Evolutionary conservation across 2,113 vertebrate species (phyloP).

Genomic region (Aviceda subcristata): DNA sequence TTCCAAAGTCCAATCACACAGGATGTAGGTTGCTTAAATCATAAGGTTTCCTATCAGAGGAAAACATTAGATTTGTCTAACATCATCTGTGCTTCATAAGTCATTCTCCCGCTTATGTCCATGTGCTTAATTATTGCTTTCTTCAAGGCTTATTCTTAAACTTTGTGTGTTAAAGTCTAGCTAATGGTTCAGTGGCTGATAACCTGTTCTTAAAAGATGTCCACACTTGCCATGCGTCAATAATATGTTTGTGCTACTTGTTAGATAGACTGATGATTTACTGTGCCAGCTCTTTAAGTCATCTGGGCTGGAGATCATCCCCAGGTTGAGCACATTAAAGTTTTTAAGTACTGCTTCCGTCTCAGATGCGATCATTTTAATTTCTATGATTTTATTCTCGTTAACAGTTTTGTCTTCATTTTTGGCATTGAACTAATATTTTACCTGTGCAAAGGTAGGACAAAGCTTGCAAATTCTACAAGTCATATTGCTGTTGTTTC

Average conservation of each 20-base stretch:
- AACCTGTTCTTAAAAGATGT: neutral
- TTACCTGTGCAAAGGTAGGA: neutral
- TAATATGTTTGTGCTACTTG: neutral
- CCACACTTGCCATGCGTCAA: neutral
- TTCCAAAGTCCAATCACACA: neutral
- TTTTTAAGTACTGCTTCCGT: neutral
- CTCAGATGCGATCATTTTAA: neutral
- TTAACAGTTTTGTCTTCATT: neutral
- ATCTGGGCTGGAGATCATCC: neutral
- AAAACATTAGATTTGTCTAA: neutral
- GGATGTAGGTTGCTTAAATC: neutral
- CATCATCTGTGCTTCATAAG: neutral
- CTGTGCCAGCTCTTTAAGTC: neutral
- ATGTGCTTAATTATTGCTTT: neutral
- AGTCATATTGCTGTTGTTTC: neutral
- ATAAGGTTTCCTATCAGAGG: neutral
- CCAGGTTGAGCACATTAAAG: neutral
- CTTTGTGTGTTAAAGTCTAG: neutral
- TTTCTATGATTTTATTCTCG: neutral
- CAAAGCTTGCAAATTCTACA: neutral
- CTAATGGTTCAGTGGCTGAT: neutral
- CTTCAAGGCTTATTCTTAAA: neutral
- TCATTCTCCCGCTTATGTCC: neutral
- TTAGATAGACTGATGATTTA: neutral
- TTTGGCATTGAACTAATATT: neutral